phyloP scores from a whole-genome alignment of 1,140 invertebrate genomes.

The Drusus annulatus region DNA sequence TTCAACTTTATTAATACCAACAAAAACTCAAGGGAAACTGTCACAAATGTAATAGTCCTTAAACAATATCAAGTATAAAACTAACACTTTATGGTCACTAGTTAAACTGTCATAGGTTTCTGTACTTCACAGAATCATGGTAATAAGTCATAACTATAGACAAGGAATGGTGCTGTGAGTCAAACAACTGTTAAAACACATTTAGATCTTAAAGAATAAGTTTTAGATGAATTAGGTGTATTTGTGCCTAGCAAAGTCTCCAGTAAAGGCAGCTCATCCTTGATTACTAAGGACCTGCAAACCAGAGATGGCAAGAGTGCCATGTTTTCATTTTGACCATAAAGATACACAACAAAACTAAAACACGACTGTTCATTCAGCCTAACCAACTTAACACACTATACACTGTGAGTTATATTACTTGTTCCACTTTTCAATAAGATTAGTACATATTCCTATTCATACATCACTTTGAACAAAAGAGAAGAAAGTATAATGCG shows the following conservation, averaged over 20 bases:
- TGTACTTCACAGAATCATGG: no score
- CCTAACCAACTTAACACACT: no score
- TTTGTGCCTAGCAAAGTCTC: conserved; percentile 31
- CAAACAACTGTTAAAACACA: conserved; percentile 22
- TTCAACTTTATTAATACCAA: conserved; percentile 10
- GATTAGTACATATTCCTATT: no score
- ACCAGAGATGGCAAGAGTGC: conserved; percentile 65
- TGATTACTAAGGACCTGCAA: conserved; percentile 72
- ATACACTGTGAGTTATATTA: no score
- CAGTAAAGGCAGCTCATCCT: conserved; percentile 58
- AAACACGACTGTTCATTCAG: not conserved
- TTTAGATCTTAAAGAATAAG: conserved; percentile 23
- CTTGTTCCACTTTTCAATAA: no score
- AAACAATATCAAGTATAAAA: no score
- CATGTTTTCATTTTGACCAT: conserved; percentile 50
- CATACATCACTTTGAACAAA: no score
- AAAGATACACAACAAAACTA: conserved; percentile 4
- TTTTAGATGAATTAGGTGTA: not conserved
- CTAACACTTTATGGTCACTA: no score
- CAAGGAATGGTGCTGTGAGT: not conserved
- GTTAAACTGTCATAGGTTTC: no score
- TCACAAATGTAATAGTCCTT: not conserved
- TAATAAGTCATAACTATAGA: not conserved
- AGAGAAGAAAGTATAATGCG: no score
- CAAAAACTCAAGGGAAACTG: conserved; percentile 6